Evolutionary conservation across 2,888 invertebrate genomes (phyloP), one percentile per base, ranked within the genome.

Genomic region (Drosophila suboccidentalis): DNA sequence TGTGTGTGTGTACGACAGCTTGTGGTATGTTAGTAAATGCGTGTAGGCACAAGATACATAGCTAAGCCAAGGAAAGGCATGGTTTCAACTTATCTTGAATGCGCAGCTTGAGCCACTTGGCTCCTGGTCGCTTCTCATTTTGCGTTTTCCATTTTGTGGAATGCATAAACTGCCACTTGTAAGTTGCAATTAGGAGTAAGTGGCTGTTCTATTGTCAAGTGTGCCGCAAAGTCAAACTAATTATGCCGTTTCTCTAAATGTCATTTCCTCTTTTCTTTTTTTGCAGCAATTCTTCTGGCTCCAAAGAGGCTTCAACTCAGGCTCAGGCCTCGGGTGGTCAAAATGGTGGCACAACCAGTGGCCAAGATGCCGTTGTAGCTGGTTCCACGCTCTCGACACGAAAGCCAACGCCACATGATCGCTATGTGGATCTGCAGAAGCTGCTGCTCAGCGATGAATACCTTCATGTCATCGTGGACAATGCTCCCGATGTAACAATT

Each of bases 401-500:
- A 38, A 92, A 90, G 43, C 89, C 91, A 26, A 76, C 72, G 19
- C 90, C 90, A 1, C 92, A 92, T 73, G 93, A 93, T 88, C 90
- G 90, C 11, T 93, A 91, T 72, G 76, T 84, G 39, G 93, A 93
- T 81, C 71, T 93, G 32, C 79, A 82, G 49, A 87, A 90, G 58
- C 72, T 77, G 32, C 62, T 84, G 3, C 70, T 76, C 4, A 82
- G 79, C 67, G 80, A 80, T 39, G 90, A 90, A 53, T 91, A 91
- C 57, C 71, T 85, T 6, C 92, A 92, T 70, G 93, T 94, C 13
- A 89, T 94, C 43, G 89, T 93, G 65, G 93, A 93, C 69, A 93
- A 92, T 67, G 93, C 93, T 50, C 94, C 94, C 78, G 93, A 94
- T 47, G 94, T 95, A 68, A 70, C 79, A 11, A 92, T 95, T 71